Evolutionary conservation across 2,888 invertebrate genomes (phyloP).

Genomic region (Tetrapedia diversipes): DNA sequence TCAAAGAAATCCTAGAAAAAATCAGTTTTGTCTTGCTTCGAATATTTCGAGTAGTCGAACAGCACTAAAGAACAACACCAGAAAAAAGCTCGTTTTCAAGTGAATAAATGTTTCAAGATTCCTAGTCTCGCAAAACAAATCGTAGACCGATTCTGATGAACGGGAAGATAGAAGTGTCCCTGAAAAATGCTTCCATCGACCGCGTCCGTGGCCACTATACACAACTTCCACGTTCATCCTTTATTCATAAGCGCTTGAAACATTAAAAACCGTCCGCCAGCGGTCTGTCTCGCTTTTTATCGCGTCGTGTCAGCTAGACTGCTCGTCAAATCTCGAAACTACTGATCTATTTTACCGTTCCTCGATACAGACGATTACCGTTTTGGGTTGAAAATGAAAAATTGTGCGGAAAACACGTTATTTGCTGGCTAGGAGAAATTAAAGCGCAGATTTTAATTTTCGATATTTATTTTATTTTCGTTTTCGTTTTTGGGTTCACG

Average conservation of each 20-base stretch:
- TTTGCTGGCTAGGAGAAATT: too few relatives aligned
- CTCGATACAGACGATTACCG: too few relatives aligned
- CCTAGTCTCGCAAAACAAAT: neutral
- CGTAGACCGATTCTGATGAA: neutral
- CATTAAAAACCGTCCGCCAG: constrained; percentile 43
- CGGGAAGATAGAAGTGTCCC: constrained; percentile 14
- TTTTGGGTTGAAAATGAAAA: neutral
- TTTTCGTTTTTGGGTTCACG: too few relatives aligned
- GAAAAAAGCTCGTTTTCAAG: too few relatives aligned
- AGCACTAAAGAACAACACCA: too few relatives aligned
- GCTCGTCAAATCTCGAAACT: neutral
- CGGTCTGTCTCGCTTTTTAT: constrained; percentile 11
- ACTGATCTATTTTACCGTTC: neutral
- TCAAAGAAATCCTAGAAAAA: too few relatives aligned
- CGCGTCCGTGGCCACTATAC: constrained; percentile 19
- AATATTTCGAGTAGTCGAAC: too few relatives aligned
- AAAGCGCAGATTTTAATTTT: too few relatives aligned
- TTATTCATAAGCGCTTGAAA: constrained; percentile 51
- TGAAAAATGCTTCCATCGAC: constrained; percentile 38
- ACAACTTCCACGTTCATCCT: constrained; percentile 39
- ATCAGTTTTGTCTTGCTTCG: too few relatives aligned
- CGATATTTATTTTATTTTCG: too few relatives aligned
- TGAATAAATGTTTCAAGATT: too few relatives aligned
- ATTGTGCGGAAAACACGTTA: neutral
- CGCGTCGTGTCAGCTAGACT: neutral